phyloP scores from a whole-genome alignment of 2,113 vertebrate species.

The Nycticorax nycticorax region DNA sequence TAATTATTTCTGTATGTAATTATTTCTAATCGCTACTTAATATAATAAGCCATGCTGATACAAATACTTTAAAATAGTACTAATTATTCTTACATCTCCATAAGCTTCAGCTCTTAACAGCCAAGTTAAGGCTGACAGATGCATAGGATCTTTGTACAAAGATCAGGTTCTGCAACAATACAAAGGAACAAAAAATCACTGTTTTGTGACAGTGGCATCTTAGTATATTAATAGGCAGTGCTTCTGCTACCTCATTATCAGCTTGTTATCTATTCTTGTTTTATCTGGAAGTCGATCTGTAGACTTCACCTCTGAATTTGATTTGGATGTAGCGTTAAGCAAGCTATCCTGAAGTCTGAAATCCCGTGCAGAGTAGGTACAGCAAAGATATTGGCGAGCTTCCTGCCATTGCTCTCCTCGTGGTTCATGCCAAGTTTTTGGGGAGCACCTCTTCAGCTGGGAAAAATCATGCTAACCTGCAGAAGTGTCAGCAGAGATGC shows the following conservation, averaged over 20 bases:
- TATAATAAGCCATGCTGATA: background rate
- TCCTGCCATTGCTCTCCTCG: background rate
- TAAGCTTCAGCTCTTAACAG: background rate
- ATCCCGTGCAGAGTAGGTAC: background rate
- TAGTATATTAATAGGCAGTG: background rate
- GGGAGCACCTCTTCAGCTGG: background rate
- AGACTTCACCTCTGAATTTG: background rate
- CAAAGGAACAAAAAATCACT: background rate
- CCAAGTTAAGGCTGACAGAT: background rate
- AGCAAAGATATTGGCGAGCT: background rate
- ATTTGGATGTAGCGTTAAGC: background rate
- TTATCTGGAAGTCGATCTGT: background rate
- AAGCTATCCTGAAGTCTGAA: background rate
- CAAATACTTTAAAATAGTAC: background rate
- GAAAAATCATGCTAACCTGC: background rate
- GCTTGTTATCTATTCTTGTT: background rate
- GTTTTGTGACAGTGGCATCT: background rate
- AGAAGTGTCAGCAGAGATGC: background rate
- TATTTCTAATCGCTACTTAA: background rate
- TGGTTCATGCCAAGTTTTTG: background rate
- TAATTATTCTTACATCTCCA: background rate
- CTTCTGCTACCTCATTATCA: background rate
- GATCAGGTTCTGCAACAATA: background rate
- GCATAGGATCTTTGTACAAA: background rate
- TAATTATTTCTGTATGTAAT: background rate